These are phyloP conservation scores for Brienomyrus longianalis DNA, from an alignment of 2,113 vertebrate species.

Conservation along the genomic window DNA sequence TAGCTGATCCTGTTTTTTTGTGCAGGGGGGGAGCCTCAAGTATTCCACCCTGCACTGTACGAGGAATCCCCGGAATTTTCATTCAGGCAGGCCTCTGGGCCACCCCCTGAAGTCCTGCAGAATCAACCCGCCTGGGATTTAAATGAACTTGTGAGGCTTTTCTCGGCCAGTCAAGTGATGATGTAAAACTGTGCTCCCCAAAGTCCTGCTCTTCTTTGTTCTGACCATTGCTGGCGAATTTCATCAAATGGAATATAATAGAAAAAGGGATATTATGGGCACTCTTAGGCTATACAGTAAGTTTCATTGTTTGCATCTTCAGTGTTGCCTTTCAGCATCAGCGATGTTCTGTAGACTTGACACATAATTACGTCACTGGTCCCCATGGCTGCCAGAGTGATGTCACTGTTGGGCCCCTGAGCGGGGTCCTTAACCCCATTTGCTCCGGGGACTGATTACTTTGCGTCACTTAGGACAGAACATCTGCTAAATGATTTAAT, in stretches of 20 bases:
- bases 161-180: background rate
- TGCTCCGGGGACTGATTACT: background rate
- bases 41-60: background rate
- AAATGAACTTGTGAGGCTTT: background rate
- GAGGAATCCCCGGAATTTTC: background rate
- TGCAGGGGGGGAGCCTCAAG: background rate
- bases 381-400: background rate
- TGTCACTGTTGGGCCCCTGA: background rate
- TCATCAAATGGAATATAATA: background rate
- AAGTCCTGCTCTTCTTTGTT: background rate
- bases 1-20: background rate
- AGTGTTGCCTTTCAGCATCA: background rate
- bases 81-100: background rate
- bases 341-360: background rate
- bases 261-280: background rate
- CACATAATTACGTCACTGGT: background rate
- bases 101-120: background rate
- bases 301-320: background rate
- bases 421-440: background rate
- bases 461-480: background rate
- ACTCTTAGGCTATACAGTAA: background rate
- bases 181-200: background rate
- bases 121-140: background rate
- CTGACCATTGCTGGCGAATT: background rate
- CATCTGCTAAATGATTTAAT: background rate